Conservation (phyloP, 2,797 vertebrate genomes). For the Prunella strophiata region DNA sequence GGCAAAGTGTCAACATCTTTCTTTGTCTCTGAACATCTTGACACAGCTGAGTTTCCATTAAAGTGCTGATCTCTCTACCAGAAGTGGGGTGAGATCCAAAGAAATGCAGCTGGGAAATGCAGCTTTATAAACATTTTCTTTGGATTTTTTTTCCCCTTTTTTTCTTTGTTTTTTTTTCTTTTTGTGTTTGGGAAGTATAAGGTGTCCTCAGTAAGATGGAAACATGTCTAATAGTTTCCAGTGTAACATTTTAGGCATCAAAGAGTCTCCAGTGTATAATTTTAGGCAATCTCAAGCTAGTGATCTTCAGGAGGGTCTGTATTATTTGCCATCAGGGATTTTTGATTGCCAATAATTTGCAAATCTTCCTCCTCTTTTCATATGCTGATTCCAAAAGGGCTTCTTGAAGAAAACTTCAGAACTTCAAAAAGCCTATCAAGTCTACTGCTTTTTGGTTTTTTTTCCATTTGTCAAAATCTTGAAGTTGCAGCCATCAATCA, state of each 20-base stretch:
- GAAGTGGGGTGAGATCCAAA: not conserved
- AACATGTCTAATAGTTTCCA: not conserved
- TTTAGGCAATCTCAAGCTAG: not conserved
- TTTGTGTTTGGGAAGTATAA: not conserved
- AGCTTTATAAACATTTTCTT: not conserved
- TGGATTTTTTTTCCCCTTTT: not conserved
- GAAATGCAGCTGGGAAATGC: not conserved
- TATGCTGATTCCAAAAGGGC: not conserved
- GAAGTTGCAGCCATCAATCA: not conserved
- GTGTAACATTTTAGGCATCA: not conserved
- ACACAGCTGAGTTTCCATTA: not conserved
- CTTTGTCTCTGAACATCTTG: not conserved
- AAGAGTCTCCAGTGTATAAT: not conserved
- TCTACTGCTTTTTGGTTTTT: not conserved
- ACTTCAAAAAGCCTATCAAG: not conserved
- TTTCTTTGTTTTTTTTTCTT: not conserved
- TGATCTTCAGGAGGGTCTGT: not conserved
- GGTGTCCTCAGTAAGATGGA: not conserved
- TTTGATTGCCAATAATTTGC: not conserved
- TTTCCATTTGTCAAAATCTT: not conserved
- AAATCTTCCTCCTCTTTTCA: not conserved
- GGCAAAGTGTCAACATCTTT: not conserved
- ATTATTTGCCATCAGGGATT: not conserved
- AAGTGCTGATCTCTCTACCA: not conserved
- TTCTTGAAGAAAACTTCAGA: not conserved